These are phyloP conservation scores for Heterocephalus glaber DNA, from an alignment of 2,113 vertebrate genomes.

Conservation along the genomic window DNA sequence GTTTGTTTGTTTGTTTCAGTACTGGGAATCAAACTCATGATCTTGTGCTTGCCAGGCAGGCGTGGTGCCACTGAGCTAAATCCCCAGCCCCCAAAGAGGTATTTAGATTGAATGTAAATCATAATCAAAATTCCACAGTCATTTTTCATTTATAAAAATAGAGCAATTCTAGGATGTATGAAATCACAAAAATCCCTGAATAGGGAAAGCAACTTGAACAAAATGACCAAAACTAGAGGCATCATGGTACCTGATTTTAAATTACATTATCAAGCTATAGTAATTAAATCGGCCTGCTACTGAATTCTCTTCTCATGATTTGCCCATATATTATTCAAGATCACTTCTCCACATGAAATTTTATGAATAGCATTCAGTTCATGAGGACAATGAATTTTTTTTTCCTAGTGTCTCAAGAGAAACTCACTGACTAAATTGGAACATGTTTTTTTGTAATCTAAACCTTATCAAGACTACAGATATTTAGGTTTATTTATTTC, in stretches of 20 bases:
- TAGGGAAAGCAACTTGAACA: neutral
- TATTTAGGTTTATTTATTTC: neutral
- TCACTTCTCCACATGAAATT: neutral
- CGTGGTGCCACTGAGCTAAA: too few relatives aligned
- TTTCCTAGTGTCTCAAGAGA: neutral
- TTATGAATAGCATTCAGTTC: neutral
- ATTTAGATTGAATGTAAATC: neutral
- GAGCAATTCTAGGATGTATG: too few relatives aligned
- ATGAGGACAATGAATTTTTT: neutral
- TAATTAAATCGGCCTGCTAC: neutral
- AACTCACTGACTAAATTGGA: neutral
- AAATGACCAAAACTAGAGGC: neutral
- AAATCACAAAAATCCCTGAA: neutral
- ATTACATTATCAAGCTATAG: neutral
- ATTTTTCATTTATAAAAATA: neutral
- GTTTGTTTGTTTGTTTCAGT: too few relatives aligned
- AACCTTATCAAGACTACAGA: neutral
- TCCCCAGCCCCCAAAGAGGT: neutral
- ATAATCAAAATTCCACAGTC: neutral
- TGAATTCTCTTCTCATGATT: neutral
- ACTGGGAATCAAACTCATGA: too few relatives aligned
- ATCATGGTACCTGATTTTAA: neutral
- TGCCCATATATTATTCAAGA: neutral
- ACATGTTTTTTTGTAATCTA: neutral
- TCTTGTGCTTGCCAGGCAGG: too few relatives aligned